Conservation (phyloP, 2,113 vertebrate genomes). For the Catharus fuscescens region DNA sequence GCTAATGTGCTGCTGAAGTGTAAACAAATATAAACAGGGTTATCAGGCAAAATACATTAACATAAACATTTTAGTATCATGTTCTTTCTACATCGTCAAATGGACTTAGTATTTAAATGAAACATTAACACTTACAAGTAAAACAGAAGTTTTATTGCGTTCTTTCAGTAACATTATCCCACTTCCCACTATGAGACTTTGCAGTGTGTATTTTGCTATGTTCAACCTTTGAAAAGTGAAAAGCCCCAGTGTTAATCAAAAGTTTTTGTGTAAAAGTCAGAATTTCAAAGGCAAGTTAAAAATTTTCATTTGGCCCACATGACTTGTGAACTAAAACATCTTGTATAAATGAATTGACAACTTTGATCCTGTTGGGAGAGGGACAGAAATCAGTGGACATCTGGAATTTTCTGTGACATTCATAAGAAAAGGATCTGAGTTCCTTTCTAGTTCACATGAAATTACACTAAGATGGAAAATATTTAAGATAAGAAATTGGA, state of each 20-base stretch:
- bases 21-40: background rate
- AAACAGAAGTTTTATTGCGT: background rate
- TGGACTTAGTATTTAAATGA: background rate
- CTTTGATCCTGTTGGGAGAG: background rate
- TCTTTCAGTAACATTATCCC: background rate
- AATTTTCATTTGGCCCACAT: background rate
- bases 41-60: constrained; percentile 1
- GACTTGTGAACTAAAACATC: background rate
- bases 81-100: background rate
- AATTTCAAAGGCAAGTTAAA: background rate
- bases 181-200: background rate
- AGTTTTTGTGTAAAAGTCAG: background rate
- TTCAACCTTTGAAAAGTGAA: background rate
- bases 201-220: background rate
- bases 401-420: background rate
- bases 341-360: background rate
- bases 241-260: background rate
- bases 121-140: background rate
- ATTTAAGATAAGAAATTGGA: background rate
- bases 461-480: background rate
- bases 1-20: constrained; percentile 18
- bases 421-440: background rate
- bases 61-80: background rate
- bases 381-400: background rate
- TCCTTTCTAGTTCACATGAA: background rate